Percentiles rank a stretch among this genome's conserved stretches.
phyloP scores from a whole-genome alignment of 2,888 invertebrate species.

The Nomada flava region DNA sequence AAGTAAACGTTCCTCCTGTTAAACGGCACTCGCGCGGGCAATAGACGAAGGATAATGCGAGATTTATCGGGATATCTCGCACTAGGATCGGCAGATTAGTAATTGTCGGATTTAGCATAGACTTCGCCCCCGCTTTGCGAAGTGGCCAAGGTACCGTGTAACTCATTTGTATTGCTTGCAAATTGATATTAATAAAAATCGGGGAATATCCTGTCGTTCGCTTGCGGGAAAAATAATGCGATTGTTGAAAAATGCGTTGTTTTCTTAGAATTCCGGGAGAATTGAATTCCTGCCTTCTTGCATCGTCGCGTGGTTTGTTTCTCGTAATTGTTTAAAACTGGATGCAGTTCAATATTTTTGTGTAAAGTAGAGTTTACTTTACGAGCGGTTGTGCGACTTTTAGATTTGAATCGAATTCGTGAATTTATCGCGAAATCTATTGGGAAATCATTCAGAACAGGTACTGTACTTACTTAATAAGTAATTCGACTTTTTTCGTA shows the following conservation, averaged over 20 bases:
- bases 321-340: too few relatives aligned
- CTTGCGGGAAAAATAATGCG: not conserved
- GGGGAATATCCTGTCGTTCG: not conserved
- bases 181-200: slow-evolving; percentile 23
- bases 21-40: slow-evolving; percentile 50
- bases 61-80: slow-evolving; percentile 75
- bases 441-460: too few relatives aligned
- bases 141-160: not conserved
- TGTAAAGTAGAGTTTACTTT: too few relatives aligned
- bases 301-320: too few relatives aligned
- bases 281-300: too few relatives aligned
- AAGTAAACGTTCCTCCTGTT: slow-evolving; percentile 25
- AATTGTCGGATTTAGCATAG: slow-evolving; percentile 72
- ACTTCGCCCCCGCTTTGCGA: slow-evolving; percentile 13
- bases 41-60: slow-evolving; percentile 69
- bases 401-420: too few relatives aligned
- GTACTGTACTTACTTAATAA: too few relatives aligned
- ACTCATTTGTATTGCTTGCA: not conserved
- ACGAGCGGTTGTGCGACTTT: too few relatives aligned
- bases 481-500: too few relatives aligned
- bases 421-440: too few relatives aligned
- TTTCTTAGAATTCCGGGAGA: too few relatives aligned
- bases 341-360: too few relatives aligned
- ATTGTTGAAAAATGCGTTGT: not conserved
- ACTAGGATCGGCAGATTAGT: slow-evolving; percentile 67